These are phyloP conservation scores for Atta texana DNA, from an alignment of 1,140 invertebrate species.

Conservation along the genomic window DNA sequence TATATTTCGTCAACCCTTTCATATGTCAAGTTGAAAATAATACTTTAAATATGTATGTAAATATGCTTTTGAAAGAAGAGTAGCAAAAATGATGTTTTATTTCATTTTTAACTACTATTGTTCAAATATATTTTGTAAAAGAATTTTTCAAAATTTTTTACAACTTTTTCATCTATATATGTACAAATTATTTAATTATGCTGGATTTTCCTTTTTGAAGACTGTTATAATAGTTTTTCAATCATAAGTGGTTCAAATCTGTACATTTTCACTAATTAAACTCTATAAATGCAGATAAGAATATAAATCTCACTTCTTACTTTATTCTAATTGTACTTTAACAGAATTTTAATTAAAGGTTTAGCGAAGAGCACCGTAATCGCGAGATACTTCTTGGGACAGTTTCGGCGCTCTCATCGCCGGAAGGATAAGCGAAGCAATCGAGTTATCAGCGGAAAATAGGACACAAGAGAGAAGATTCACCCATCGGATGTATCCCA, in stretches of 20 bases:
- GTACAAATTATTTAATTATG: background rate
- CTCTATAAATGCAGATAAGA: background rate
- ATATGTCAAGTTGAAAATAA: background rate
- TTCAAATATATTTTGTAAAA: slow-evolving; percentile 3
- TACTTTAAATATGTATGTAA: background rate
- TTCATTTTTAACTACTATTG: background rate
- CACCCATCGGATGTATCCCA: slow-evolving; percentile 46
- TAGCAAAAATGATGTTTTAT: background rate
- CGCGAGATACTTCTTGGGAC: background rate
- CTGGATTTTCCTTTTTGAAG: background rate
- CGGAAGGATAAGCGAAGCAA: slow-evolving; percentile 43
- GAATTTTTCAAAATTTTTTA: background rate
- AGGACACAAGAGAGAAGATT: slow-evolving; percentile 62
- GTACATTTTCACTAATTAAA: background rate
- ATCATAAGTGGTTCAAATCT: background rate
- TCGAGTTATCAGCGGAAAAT: slow-evolving; percentile 37
- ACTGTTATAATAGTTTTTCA: background rate
- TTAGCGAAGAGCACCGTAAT: slow-evolving; percentile 18
- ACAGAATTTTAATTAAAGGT: slow-evolving; percentile 45
- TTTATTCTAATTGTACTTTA: slow-evolving; percentile 33
- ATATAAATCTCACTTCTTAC: background rate
- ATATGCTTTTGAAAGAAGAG: background rate
- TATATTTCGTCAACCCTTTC: slow-evolving; percentile 26
- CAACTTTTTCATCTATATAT: too few relatives aligned
- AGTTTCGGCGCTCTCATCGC: slow-evolving; percentile 12